phyloP scores from a whole-genome alignment of 1,140 invertebrate genomes.

The Drosophila lacertosa region DNA sequence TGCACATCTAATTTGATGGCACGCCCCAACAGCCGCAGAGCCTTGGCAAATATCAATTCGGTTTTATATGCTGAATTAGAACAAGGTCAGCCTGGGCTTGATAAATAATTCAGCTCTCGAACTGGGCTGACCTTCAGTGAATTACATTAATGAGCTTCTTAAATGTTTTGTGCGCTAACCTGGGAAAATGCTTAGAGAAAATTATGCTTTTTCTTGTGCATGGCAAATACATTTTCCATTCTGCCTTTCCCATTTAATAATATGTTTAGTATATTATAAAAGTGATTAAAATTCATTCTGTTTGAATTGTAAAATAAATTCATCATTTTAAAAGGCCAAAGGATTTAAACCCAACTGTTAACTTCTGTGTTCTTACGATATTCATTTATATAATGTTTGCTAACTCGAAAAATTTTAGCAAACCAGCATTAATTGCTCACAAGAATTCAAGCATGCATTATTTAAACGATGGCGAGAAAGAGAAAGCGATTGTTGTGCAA shows the following conservation, averaged over 20 bases:
- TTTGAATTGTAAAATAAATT: too few species aligned
- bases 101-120: not conserved
- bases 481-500: conserved; percentile 1
- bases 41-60: conserved; percentile 39
- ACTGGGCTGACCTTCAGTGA: not conserved
- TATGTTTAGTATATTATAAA: too few species aligned
- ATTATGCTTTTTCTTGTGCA: not conserved
- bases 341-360: too few species aligned
- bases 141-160: conserved; percentile 2
- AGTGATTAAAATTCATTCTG: too few species aligned
- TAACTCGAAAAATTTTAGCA: conserved; percentile 15
- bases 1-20: conserved; percentile 45
- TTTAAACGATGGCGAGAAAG: conserved; percentile 35
- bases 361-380: too few species aligned
- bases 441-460: conserved; percentile 46
- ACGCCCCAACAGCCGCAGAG: not conserved
- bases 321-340: too few species aligned
- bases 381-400: too few species aligned
- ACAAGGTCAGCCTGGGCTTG: conserved; percentile 36
- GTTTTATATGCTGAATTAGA: conserved; percentile 16
- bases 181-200: not conserved
- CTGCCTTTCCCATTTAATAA: too few species aligned
- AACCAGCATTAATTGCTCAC: conserved; percentile 69
- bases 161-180: too few species aligned
- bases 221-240: too few species aligned